phyloP scores from a whole-genome alignment of 1,140 invertebrate species.

The Brachionus rotundiformis region DNA sequence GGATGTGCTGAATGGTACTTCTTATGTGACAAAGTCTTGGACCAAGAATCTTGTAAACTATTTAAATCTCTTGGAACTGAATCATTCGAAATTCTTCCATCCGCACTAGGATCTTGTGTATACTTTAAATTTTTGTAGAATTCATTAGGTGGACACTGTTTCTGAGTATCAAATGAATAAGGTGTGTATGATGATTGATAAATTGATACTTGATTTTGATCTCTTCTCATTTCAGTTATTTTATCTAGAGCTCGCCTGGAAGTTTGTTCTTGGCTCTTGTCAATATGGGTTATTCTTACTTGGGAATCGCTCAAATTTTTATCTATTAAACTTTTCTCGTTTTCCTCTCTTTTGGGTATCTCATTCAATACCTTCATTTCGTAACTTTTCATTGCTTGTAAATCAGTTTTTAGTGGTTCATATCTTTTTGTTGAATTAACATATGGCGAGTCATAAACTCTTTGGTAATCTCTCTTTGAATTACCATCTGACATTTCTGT shows the following conservation, averaged over 20 bases:
- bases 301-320: not conserved
- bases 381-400: conserved; percentile 42
- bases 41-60: conserved; percentile 39
- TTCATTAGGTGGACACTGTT: not conserved
- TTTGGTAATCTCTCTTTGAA: conserved; percentile 2
- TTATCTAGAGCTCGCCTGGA: conserved; percentile 1
- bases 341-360: not conserved
- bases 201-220: not conserved
- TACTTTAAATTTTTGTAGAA: conserved; percentile 20
- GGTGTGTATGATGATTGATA: not conserved
- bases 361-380: not conserved
- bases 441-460: conserved; percentile 47
- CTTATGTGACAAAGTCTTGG: conserved; percentile 35
- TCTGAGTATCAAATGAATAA: not conserved
- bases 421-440: not conserved
- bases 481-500: conserved; percentile 42
- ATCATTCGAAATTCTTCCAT: not conserved
- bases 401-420: conserved; percentile 42
- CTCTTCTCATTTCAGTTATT: conserved; percentile 5
- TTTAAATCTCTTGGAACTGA: conserved; percentile 14
- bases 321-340: not conserved
- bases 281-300: not conserved
- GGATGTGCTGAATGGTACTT: conserved; percentile 28
- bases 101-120: not conserved
- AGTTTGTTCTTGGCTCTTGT: not conserved